Conservation (phyloP, 2,113 vertebrate genomes). For the Colossoma macropomum region DNA sequence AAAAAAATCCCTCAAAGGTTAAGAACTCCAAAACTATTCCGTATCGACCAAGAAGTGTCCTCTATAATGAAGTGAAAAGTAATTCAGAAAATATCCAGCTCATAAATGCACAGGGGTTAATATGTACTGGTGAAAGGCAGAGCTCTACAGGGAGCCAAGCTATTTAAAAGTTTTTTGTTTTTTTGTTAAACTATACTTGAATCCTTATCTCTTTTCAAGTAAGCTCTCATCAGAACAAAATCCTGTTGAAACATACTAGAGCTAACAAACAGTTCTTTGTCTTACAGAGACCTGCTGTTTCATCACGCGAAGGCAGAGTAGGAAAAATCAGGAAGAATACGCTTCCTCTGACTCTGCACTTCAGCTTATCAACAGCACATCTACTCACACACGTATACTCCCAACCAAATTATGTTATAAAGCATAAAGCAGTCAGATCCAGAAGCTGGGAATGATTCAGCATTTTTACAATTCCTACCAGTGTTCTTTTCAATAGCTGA, state of each 20-base stretch:
- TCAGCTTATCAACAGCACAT: constrained; percentile 11
- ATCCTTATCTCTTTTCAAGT: background rate
- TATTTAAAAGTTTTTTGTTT: no score
- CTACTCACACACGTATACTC: background rate
- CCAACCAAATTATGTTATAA: background rate
- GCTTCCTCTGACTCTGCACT: constrained; percentile 40
- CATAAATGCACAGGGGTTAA: background rate
- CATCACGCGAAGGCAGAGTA: background rate
- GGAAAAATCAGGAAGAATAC: constrained; percentile 11
- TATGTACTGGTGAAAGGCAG: background rate
- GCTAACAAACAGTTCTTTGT: background rate
- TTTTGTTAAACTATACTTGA: no score
- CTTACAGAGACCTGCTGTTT: background rate
- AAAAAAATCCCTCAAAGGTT: no score
- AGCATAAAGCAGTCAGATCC: constrained; percentile 11
- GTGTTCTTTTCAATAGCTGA: background rate
- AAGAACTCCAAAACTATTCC: no score
- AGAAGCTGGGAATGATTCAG: constrained; percentile 46
- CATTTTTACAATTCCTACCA: constrained; percentile 6
- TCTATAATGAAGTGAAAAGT: no score
- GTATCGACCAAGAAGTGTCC: no score
- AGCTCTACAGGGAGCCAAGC: no score
- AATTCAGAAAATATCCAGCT: background rate
- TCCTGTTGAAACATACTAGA: background rate
- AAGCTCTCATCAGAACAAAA: background rate